These are phyloP conservation scores for Philantomba maxwellii DNA, from an alignment of 2,113 vertebrate genomes.

Conservation along the genomic window DNA sequence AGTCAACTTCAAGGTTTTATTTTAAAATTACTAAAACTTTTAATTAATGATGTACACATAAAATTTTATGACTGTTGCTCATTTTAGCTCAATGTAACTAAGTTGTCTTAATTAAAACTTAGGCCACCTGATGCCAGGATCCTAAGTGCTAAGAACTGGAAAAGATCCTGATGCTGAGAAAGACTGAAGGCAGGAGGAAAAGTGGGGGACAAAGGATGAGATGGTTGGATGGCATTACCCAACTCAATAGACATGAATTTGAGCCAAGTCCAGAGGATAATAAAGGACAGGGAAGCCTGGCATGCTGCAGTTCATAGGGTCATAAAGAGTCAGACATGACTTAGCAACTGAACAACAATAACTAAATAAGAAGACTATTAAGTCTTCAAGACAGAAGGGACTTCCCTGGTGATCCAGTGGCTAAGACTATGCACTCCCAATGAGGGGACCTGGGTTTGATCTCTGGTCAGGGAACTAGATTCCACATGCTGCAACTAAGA, in stretches of 20 bases:
- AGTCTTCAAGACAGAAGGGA: background rate
- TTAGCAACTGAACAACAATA: background rate
- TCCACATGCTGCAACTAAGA: background rate
- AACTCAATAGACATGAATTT: background rate
- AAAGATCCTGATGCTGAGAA: background rate
- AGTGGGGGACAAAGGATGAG: background rate
- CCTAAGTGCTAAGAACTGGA: background rate
- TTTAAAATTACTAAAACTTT: background rate
- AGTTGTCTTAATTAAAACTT: background rate
- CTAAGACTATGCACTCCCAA: background rate
- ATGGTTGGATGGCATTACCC: background rate
- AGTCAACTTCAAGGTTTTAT: background rate
- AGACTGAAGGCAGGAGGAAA: background rate
- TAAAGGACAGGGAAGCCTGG: background rate
- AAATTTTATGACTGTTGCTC: background rate
- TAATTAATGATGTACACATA: background rate
- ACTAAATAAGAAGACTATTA: background rate
- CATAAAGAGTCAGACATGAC: background rate
- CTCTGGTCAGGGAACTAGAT: background rate
- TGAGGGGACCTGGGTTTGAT: background rate
- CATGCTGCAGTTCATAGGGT: background rate
- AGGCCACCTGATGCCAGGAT: background rate
- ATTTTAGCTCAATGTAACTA: slow-evolving; percentile 5
- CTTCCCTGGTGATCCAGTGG: background rate
- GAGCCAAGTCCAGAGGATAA: background rate